Evolutionary conservation across 1,140 invertebrate species (phyloP).

Genomic region (Pachyrhynchus sulphureomaculatus): DNA sequence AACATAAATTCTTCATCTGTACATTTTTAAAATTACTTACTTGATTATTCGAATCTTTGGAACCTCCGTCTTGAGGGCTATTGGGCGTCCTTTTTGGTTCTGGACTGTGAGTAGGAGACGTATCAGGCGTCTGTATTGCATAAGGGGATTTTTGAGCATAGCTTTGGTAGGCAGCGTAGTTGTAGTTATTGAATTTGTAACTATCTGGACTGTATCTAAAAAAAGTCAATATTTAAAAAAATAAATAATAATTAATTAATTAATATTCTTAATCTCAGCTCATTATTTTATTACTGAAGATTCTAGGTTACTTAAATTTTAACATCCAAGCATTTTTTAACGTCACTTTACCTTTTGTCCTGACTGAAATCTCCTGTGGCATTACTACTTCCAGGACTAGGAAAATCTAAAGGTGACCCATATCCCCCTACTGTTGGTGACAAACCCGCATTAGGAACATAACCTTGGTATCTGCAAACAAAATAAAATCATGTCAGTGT

Average conservation of each 20-base stretch:
- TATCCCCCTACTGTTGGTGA: constrained; percentile 50
- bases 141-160: constrained; percentile 55
- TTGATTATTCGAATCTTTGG: constrained; percentile 18
- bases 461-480: constrained; percentile 49
- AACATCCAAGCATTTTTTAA: too few species aligned
- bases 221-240: too few species aligned
- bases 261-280: background rate
- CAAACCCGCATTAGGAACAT: constrained; percentile 56
- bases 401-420: constrained; percentile 42
- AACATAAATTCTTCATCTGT: too few species aligned
- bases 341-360: constrained; percentile 41
- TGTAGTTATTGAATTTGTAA: constrained; percentile 44
- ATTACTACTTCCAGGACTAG: constrained; percentile 37
- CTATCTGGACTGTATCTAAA: constrained; percentile 45
- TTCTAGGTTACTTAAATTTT: too few species aligned
- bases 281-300: too few species aligned
- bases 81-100: constrained; percentile 54
- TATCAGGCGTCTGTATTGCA: constrained; percentile 68
- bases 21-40: too few species aligned
- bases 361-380: constrained; percentile 39
- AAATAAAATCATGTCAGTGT: background rate
- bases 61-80: constrained; percentile 36
- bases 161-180: constrained; percentile 43
- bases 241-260: background rate
- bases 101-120: constrained; percentile 70